Evolutionary conservation across 1,140 invertebrate species (phyloP), one percentile per base, ranked within the genome.

Genomic region (Tetragnatha versicolor): DNA sequence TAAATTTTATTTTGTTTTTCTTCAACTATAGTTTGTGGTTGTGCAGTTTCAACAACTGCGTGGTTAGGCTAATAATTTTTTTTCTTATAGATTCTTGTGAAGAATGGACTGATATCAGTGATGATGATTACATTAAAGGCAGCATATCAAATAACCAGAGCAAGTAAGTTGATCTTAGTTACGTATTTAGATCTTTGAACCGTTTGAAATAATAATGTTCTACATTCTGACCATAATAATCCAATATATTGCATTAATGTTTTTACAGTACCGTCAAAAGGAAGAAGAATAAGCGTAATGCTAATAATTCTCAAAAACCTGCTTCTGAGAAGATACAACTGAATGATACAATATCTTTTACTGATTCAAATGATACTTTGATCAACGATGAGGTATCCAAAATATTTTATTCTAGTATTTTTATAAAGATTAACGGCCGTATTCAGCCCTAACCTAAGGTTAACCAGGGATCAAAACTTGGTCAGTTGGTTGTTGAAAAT

Each of bases 311-410:
- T 42, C 45, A 58, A 65, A 65, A n/a, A 42, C 17, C 31, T 29
- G 22, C 66, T 31, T 37, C 27, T 33, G 69, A 60, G 12, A 37
- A 29, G 10, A 60, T 29, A 6, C 33, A 25, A 22, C 7, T 61
- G 70, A 73, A 58, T 22, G 69, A 77, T 14, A 77, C 73, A 5
- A 65, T 77, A 27, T 77, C 73, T 29, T 77, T 77, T 22, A 77
- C 73, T n/a, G 73, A 77, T 29, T 77, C 73, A 4, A 77, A 27
- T 77, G 73, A 77, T 66, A 77, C 73, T n/a, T 49, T 77, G 9
- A 77, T 77, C 7, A 77, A 77, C 42, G 61, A 66, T 65, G 60
- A 77, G 42, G 73, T 77, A 77, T 37, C 6, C 31, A 12, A 22
- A 9, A 29, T 25, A 12, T 69, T 51, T 35, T 2, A 25, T 33